These are phyloP conservation scores for Lepidurus packardi DNA, from an alignment of 1,140 invertebrate species.

Conservation along the genomic window DNA sequence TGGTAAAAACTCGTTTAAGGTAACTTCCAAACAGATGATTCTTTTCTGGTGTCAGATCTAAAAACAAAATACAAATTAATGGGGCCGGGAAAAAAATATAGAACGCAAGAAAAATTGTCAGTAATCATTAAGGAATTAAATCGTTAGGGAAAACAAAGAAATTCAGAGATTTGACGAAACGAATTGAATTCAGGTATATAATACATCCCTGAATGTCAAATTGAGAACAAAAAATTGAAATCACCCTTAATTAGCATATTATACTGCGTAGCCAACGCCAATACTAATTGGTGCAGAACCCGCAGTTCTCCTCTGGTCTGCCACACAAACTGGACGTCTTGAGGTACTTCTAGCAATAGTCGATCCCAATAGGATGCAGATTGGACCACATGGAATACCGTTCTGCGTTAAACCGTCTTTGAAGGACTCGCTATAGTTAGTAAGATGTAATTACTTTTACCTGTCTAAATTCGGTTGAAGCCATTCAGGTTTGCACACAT, in stretches of 20 bases:
- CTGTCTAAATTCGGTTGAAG: slow-evolving; percentile 27
- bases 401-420: not conserved
- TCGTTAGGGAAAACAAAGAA: not conserved
- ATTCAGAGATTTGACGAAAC: not conserved
- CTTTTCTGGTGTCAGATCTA: not conserved
- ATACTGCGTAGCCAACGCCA: slow-evolving; percentile 8
- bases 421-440: not conserved
- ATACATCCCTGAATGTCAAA: not conserved
- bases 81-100: not conserved
- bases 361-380: slow-evolving; percentile 21
- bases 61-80: not conserved
- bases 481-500: slow-evolving; percentile 20
- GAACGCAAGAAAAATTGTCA: not conserved
- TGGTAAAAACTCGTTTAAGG: not conserved
- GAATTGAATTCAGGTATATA: not conserved
- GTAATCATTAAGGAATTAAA: not conserved
- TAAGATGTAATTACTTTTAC: not conserved
- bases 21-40: not conserved
- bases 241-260: slow-evolving; percentile 23
- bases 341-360: slow-evolving; percentile 19
- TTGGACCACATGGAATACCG: slow-evolving; percentile 27
- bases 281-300: not conserved
- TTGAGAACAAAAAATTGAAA: not conserved
- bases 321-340: slow-evolving; percentile 16
- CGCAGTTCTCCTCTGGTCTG: slow-evolving; percentile 22